Percentiles rank a stretch among this genome's conserved stretches.
phyloP scores from a whole-genome alignment of 2,797 vertebrate species.

The Tinamus major region DNA sequence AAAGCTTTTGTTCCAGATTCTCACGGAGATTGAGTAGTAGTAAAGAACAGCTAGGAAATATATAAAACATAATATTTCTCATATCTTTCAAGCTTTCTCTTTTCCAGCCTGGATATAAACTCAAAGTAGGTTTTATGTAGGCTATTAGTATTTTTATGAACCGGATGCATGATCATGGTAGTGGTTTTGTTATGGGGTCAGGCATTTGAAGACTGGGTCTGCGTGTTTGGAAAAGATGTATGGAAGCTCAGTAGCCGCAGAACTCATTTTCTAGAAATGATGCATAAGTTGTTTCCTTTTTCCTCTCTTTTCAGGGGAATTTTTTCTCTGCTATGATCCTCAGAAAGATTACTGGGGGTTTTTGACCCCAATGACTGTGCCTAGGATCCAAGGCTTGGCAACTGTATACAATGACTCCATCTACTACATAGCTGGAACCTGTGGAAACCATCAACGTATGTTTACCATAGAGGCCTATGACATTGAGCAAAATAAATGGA shows the following conservation, averaged over 20 bases:
- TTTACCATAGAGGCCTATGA: slow-evolving; percentile 98
- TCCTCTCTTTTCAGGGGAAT: slow-evolving; percentile 86
- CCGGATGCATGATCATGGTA: neutral
- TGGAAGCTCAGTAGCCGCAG: neutral
- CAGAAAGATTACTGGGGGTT: slow-evolving; percentile 98
- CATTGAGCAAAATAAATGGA: slow-evolving; percentile 93
- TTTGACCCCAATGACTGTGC: slow-evolving; percentile 93
- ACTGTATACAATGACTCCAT: slow-evolving; percentile 92
- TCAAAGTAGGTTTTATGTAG: neutral
- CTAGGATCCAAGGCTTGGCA: slow-evolving; percentile 93
- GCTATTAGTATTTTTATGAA: neutral
- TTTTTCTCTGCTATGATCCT: slow-evolving; percentile 97
- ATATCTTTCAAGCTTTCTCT: neutral
- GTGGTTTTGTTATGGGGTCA: neutral
- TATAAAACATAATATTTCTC: neutral
- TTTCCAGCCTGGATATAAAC: neutral
- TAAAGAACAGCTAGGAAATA: neutral
- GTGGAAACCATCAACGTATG: slow-evolving; percentile 95
- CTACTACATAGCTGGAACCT: slow-evolving; percentile 97
- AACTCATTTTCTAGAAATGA: neutral
- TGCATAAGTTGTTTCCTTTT: neutral
- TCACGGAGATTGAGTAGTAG: neutral
- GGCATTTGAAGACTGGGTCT: rapidly evolving
- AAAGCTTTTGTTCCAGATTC: neutral
- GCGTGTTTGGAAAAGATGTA: neutral